Conservation (phyloP, 2,113 vertebrate genomes). For the Motacilla tschutschensis region DNA sequence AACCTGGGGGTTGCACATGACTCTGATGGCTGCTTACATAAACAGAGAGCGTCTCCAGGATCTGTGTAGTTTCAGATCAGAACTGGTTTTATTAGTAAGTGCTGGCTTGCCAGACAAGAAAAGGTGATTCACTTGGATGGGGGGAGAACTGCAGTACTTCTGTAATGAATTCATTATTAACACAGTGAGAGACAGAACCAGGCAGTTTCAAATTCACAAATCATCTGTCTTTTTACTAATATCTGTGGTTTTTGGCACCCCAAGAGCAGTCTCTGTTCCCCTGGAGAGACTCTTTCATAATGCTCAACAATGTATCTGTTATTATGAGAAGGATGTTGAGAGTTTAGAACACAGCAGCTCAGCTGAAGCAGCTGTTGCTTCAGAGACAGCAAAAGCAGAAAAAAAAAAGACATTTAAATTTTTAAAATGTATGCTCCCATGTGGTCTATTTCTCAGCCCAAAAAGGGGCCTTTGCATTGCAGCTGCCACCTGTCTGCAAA, state of each 20-base stretch:
- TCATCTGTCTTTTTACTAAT: slow-evolving; percentile 59
- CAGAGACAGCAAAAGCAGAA: slow-evolving; percentile 26
- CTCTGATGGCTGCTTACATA: neutral
- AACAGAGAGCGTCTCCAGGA: neutral
- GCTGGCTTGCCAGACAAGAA: neutral
- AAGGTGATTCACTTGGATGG: neutral
- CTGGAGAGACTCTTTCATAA: slow-evolving; percentile 49
- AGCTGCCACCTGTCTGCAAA: slow-evolving; percentile 64
- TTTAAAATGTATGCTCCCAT: slow-evolving; percentile 44
- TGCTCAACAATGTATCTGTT: slow-evolving; percentile 57
- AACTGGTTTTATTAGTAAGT: neutral
- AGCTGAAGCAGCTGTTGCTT: slow-evolving; percentile 60
- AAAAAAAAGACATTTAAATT: slow-evolving; percentile 8
- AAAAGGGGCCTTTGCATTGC: slow-evolving; percentile 43
- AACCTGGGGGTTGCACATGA: neutral
- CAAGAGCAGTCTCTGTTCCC: slow-evolving; percentile 20
- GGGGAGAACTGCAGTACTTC: neutral
- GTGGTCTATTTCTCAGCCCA: slow-evolving; percentile 37
- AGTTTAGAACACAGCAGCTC: slow-evolving; percentile 41
- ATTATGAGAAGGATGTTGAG: slow-evolving; percentile 58
- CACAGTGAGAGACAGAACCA: slow-evolving; percentile 37
- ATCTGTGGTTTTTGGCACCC: slow-evolving; percentile 57
- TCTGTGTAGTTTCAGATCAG: neutral
- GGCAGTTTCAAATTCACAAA: slow-evolving; percentile 58
- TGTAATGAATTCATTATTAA: slow-evolving; percentile 56